These are phyloP conservation scores for Trogon melanurus DNA, from an alignment of 2,113 vertebrate genomes.

Conservation along the genomic window DNA sequence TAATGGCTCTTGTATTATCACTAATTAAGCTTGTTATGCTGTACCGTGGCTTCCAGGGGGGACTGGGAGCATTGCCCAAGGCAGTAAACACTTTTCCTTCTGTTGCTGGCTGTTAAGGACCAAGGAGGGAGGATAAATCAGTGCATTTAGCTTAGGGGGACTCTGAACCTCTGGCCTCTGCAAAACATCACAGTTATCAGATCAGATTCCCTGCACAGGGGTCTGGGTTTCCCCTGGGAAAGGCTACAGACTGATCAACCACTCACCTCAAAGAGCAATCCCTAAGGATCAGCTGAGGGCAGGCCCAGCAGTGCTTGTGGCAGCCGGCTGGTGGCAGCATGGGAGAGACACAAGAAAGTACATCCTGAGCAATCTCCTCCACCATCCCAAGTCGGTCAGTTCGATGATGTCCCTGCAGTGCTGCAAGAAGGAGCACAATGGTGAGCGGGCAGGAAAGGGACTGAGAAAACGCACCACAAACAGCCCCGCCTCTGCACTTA, in stretches of 20 bases:
- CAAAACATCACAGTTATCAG: background rate
- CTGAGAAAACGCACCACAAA: background rate
- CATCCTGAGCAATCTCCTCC: background rate
- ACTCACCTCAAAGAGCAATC: background rate
- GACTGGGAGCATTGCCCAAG: background rate
- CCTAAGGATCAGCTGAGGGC: background rate
- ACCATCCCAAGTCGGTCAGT: accelerated
- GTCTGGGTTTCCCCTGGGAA: background rate
- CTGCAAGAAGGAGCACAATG: background rate
- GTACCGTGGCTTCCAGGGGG: background rate
- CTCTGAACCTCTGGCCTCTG: background rate
- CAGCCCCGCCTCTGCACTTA: background rate
- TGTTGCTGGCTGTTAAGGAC: background rate
- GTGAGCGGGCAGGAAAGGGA: background rate
- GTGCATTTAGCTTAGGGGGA: background rate
- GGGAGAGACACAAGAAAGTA: accelerated
- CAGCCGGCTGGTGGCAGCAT: constrained; percentile 21
- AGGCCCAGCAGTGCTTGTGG: background rate
- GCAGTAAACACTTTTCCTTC: background rate
- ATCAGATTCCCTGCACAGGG: background rate
- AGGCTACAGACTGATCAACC: background rate
- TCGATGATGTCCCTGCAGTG: background rate
- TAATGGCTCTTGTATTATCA: background rate
- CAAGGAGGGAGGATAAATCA: background rate
- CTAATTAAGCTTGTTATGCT: background rate